These are phyloP conservation scores for Felis chaus DNA, from an alignment of 2,113 vertebrate species.

Conservation along the genomic window DNA sequence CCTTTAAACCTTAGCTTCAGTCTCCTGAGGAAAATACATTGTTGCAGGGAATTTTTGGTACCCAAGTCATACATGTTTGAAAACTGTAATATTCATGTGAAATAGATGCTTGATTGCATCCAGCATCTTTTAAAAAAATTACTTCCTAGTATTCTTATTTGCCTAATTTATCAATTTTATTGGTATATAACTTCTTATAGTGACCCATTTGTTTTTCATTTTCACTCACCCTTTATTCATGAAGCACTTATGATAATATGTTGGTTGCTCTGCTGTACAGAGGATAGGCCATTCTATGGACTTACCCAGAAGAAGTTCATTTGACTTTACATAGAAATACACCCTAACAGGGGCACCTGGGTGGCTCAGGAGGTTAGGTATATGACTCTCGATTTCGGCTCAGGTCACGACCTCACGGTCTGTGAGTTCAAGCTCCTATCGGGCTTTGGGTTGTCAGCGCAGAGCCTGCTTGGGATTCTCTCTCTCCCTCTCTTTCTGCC, in stretches of 20 bases:
- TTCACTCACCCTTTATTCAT: not conserved
- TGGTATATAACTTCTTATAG: not conserved
- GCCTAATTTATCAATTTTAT: not conserved
- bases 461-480: too few species aligned
- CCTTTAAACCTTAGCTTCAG: not conserved
- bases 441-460: too few species aligned
- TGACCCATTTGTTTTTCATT: not conserved
- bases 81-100: not conserved
- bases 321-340: not conserved
- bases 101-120: not conserved
- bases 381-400: too few species aligned
- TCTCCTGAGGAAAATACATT: not conserved
- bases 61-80: not conserved
- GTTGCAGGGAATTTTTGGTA: not conserved
- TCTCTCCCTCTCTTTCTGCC: too few species aligned
- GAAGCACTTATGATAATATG: not conserved
- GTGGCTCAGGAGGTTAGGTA: too few species aligned
- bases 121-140: not conserved
- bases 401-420: too few species aligned
- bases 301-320: not conserved
- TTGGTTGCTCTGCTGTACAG: not conserved
- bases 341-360: not conserved
- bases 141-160: not conserved
- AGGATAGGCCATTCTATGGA: fast-evolving
- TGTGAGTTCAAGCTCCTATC: too few species aligned